Evolutionary conservation across 1,140 invertebrate genomes (phyloP), one percentile per base, ranked within the genome.

Genomic region (Scaptomyza montana): DNA sequence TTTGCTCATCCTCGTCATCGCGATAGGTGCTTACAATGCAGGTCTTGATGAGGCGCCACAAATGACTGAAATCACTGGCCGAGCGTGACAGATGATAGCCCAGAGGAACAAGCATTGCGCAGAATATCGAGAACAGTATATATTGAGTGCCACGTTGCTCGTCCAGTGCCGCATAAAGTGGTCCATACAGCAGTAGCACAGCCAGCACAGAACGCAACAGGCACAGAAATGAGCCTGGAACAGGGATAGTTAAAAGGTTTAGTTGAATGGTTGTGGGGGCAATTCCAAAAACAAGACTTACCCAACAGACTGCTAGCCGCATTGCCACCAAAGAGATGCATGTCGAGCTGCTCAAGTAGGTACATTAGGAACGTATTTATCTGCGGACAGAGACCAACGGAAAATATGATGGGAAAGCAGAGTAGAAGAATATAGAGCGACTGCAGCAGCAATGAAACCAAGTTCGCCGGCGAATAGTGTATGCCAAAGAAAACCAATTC

Each of bases 321-420:
- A 91, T 98, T 99, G 3, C 98, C 99, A 21, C 99, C 99, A 93
- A 99, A 99, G 1, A 99, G 89, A 92, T 99, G 98, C 93, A 99
- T 99, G 84, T 99, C 99, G 12, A 99, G 93, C 93, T 99, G 98
- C 92, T 99, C 98, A 71, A 98, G 94, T 9, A 98, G 92, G 92
- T 99, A 99, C 96, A 99, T 98, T 3, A 96, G 91, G 92, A 99
- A 98, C 1, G 98, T 99, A 87, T 99, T 99, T 36, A 99, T 96
- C 93, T 99, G 98, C 8, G 98, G 98, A 87, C 99, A 97, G 5
- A 99, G 93, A 2, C 98, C 99, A 53, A 99, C 93, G 61, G 96
- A 98, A 93, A 99, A 99, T 21, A 98, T 94, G 16, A 99, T 80
- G 1, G 98, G 98, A 92, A 99, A 98, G 93, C 95, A 97, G 6